Evolutionary conservation across 1,140 invertebrate species (phyloP), one percentile per base, ranked within the genome.

Genomic region (Phenacoccus solenopsis): DNA sequence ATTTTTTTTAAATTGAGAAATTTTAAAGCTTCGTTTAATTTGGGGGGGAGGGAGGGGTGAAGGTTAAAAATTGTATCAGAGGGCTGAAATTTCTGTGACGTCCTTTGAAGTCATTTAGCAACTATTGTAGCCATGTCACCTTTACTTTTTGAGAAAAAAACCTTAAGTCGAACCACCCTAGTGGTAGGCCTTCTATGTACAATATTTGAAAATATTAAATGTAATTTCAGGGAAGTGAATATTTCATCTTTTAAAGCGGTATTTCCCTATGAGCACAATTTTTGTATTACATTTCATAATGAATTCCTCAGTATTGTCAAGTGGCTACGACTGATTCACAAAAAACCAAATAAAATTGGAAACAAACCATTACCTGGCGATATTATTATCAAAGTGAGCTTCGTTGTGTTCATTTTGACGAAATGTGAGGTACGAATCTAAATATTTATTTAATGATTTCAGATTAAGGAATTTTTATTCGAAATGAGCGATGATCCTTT

Each of bases 401-500:
- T 61, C n/a, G 16, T 59, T 27, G 67, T 27, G 67, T 67, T 68
- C 61, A 24, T 72, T n/a, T 69, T 20, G 1, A 12, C n/a, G 25
- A 7, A 28, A 67, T 30, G 4, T 67, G 1, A 4, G 21, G 30
- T 32, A 27, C n/a, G 2, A 24, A 20, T 21, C 56, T 21, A 28
- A 28, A 32, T 70, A n/a, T 30, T n/a, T 69, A 5, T 67, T 72
- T 21, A 56, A 70, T n/a, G n/a, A n/a, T n/a, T 78, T 67, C 72
- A 90, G 87, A 84, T 91, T 21, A 89, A 90, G 77, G 88, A 90
- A 74, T 88, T 94, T 77, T 77, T 89, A 1, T 86, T 98, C 70
- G 93, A 98, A 81, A 87, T 98, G 78, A 90, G 89, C 73, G 97
- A 99, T 79, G 96, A 99, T 86, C 94, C 95, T 1, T 98, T 99